Base-by-base conservation (phyloP, 2,888 invertebrate species). In the Phalera bucephala region DNA sequence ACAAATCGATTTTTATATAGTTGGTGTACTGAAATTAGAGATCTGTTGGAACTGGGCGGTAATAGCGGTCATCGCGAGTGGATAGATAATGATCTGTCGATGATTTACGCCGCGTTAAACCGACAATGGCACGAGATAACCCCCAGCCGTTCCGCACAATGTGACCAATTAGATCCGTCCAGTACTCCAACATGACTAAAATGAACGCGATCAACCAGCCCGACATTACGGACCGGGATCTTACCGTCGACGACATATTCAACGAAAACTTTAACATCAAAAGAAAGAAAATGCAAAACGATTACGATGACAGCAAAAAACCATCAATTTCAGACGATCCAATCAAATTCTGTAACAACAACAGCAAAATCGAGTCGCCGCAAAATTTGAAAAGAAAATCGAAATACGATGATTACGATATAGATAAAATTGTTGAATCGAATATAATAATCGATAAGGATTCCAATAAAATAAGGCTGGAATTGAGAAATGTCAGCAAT, bases 61-160 rank as follows among this genome's bases (percentile, higher is more conserved):
- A 59, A 71, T 71, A 73, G 74, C 81, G 85, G 86, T 86, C 86
- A 85, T 79, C 68, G 64, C 41, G 47, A 39, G 45, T 38, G 38
- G 52, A 48, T 57, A 79, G 89, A 89, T 89, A 88, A 86, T 83
- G 79, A 88, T 89, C 88, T 78, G 67, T 71, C 73, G 82, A 87
- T 85, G 84, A 88, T 87, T 85, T 87, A 84, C 83, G 82, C 83
- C 70, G 75, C 66, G 81, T 80, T 85, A 84, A 81, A 81, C 75
- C 70, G 80, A 87, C 86, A 87, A 88, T 86, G 72, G 78, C 63
- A 49, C 51, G 37, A 70, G 79, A 80, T 83, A 82, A 79, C 80
- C 78, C 66, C 76, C 69, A 49, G 64, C 56, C 50, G 64, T 40
- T 63, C 52, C 52, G 59, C 60, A 82, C 87, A 84, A 86, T 86